A percentile compares a stretch with the other conserved stretches of the same genome.
phyloP scores from a whole-genome alignment of 2,113 vertebrate species.

The Salvelinus fontinalis region DNA sequence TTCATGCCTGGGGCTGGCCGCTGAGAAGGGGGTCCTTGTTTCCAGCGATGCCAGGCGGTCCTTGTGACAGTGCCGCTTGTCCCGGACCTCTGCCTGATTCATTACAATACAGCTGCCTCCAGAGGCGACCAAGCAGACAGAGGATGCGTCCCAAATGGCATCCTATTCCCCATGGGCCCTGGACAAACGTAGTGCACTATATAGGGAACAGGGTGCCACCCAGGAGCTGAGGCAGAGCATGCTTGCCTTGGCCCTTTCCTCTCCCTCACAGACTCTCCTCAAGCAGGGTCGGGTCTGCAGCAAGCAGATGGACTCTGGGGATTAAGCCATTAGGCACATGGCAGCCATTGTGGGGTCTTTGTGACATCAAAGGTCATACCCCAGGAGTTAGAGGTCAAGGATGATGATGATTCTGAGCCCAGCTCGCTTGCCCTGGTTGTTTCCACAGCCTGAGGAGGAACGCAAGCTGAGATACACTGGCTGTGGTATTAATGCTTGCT shows the following conservation, averaged over 20 bases:
- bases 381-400: slow-evolving; percentile 38
- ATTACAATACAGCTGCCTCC: slow-evolving; percentile 99
- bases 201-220: slow-evolving; percentile 15
- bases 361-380: too few relatives aligned
- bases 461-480: slow-evolving; percentile 20
- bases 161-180: too few relatives aligned
- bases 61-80: slow-evolving; percentile 85
- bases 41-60: slow-evolving; percentile 81
- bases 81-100: slow-evolving; percentile 80
- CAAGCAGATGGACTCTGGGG: slow-evolving; percentile 89
- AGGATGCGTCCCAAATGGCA: too few relatives aligned
- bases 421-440: slow-evolving; percentile 38
- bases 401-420: too few relatives aligned
- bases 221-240: background rate
- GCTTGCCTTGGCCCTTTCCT: slow-evolving; percentile 37
- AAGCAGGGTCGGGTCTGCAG: slow-evolving; percentile 51
- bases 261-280: slow-evolving; percentile 50
- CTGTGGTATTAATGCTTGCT: background rate
- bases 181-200: too few relatives aligned
- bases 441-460: background rate
- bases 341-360: slow-evolving; percentile 70
- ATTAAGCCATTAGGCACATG: slow-evolving; percentile 80
- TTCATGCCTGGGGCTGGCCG: slow-evolving; percentile 83
- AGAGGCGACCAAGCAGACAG: slow-evolving; percentile 77
- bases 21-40: slow-evolving; percentile 84